Percentiles rank a stretch among this genome's conserved stretches.
These are phyloP conservation scores for Empis livida DNA, from an alignment of 2,888 invertebrate genomes.

Conservation along the genomic window DNA sequence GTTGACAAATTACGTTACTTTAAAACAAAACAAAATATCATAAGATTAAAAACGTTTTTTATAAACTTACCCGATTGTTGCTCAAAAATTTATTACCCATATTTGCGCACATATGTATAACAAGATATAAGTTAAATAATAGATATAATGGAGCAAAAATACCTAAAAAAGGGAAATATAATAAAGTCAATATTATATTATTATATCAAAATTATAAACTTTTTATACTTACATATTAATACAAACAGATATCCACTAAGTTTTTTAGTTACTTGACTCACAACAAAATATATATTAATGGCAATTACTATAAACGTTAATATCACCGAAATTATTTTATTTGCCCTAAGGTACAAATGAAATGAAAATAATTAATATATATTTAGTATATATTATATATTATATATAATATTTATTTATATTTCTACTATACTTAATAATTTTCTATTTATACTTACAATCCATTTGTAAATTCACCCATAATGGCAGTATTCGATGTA, in stretches of 20 bases:
- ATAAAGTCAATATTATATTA: constrained; percentile 5
- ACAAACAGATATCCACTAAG: constrained; percentile 34
- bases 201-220: background rate
- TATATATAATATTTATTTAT: background rate
- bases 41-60: too few species aligned
- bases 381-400: background rate
- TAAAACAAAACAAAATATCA: too few species aligned
- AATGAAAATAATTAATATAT: background rate
- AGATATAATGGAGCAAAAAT: constrained; percentile 54
- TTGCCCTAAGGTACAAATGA: constrained; percentile 41
- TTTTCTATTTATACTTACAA: constrained; percentile 36
- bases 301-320: constrained; percentile 57
- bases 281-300: constrained; percentile 70
- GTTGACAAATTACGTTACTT: too few species aligned
- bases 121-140: constrained; percentile 58
- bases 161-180: constrained; percentile 23
- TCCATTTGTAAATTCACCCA: constrained; percentile 77
- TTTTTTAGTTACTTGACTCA: constrained; percentile 45
- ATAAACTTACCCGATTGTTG: background rate
- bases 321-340: constrained; percentile 52
- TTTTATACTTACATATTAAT: constrained; percentile 31
- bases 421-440: background rate
- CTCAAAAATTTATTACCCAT: background rate
- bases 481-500: constrained; percentile 61
- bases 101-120: constrained; percentile 51